Evolutionary conservation across 1,140 invertebrate genomes (phyloP), one percentile per base, ranked within the genome.

Genomic region (Leptopilina boulardi): DNA sequence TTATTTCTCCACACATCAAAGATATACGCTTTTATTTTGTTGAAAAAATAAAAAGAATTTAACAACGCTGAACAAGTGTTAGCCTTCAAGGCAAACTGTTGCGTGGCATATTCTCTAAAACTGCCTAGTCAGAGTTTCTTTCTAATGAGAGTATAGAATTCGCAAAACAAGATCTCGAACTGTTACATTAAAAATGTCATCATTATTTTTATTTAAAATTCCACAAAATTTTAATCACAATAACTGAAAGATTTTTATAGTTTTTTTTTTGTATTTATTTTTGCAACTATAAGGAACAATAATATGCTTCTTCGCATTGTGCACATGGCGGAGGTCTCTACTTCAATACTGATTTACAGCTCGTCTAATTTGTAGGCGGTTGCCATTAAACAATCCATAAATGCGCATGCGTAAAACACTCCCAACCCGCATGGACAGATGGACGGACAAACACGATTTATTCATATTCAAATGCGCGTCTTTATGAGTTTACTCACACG

Each of bases 351-450:
- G 90, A 91, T 91, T 91, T 91, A 91, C 88, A 86, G 87, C 88
- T 89, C 85, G 84, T 89, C 88, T 91, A 90, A 90, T 91, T 91
- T 91, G 90, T 90, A 91, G 88, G 90, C 89, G 90, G 89, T 84
- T 86, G 86, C 87, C 86, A 90, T 91, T 91, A 91, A 90, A 89
- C 88, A 91, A 90, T 90, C 89, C 90, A 90, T 91, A 90, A 91
- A 91, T 82, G 86, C 84, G 78, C 82, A 83, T 85, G 85, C 88
- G 87, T 90, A 90, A 90, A 89, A 89, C 87, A 88, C 86, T 87
- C 83, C 77, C 76, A 82, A 73, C 76, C 70, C 75, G 78, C 47
- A 80, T 73, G 82, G 76, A 66, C 80, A 77, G 66, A 81, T 73
- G 80, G 76, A 77, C 76, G 74, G 72, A 80, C 76, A 70, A 75